Base-by-base conservation (phyloP, 2,888 invertebrate genomes). In the Seladonia tumulorum region DNA sequence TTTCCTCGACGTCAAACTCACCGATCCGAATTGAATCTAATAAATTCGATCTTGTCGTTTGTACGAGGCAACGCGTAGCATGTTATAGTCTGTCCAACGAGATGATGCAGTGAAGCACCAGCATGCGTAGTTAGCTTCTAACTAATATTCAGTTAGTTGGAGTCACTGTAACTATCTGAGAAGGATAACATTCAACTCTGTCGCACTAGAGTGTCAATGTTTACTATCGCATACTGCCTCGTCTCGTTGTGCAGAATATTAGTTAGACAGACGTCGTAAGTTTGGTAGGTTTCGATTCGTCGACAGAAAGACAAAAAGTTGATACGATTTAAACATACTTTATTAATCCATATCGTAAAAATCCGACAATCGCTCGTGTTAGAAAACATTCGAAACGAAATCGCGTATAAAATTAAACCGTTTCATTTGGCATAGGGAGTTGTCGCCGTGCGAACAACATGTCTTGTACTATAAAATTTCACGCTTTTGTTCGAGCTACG, bases 271-370 rank as follows among this genome's bases (percentile, higher is more conserved):
- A 49, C 5, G 2, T 49, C 8, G n/a, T 10, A 10, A 53, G 2
- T 22, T 53, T 10, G 10, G 53, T 57, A 57, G 57, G 4, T 57
- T 57, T 4, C 1, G 57, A n/a, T n/a, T 57, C 12, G n/a, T 12
- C 5, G n/a, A 12, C n/a, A 22, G 5, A 0, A 29, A 35, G 12
- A 8, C 25, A 25, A n/a, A 16, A 10, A 18, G 22, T 5, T 0
- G 35, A 47, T 72, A 25, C 5, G 8, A 22, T 68, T 66, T 29
- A 73, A 73, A 66, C 22, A 12, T 18, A 60, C n/a, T 85, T 85
- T 85, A 85, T 83, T 85, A 83, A 76, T 83, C 16, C 39, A 75
- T 57, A 74, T 74, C 49, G 49, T 78, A 83, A 83, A 47, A 39
- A 53, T 53, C 42, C 18, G 29, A 70, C 22, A 53, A 45, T 25